phyloP scores from a whole-genome alignment of 2,113 vertebrate genomes.

The Vidua macroura region DNA sequence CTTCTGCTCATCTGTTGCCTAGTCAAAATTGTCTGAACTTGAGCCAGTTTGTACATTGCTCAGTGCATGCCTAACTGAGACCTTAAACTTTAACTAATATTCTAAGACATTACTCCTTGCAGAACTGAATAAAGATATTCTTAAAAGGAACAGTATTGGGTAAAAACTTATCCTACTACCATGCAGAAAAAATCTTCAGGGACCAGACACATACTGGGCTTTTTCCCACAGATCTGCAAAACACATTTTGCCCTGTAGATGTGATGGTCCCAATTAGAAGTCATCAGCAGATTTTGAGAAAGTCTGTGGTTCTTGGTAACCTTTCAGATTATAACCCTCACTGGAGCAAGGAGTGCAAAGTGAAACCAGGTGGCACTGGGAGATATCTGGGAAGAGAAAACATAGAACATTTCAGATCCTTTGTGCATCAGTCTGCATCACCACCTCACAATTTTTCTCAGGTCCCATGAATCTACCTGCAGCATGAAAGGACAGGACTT shows the following conservation, averaged over 20 bases:
- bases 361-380: neutral
- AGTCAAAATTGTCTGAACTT: neutral
- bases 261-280: neutral
- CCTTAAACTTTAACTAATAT: neutral
- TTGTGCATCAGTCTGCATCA: neutral
- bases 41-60: neutral
- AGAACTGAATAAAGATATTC: neutral
- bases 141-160: neutral
- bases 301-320: neutral
- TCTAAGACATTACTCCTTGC: neutral
- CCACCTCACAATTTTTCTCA: neutral
- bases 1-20: conserved; percentile 3
- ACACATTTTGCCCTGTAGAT: neutral
- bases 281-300: neutral
- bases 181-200: neutral
- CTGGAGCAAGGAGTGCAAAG: neutral
- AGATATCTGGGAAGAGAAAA: neutral
- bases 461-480: neutral
- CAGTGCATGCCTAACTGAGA: neutral
- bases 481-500: neutral
- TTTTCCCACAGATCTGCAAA: neutral
- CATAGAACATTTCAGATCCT: neutral
- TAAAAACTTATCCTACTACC: neutral
- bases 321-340: neutral
- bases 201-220: neutral